Conservation (phyloP, 2,888 invertebrate species). For the Cheilosia scutellata region DNA sequence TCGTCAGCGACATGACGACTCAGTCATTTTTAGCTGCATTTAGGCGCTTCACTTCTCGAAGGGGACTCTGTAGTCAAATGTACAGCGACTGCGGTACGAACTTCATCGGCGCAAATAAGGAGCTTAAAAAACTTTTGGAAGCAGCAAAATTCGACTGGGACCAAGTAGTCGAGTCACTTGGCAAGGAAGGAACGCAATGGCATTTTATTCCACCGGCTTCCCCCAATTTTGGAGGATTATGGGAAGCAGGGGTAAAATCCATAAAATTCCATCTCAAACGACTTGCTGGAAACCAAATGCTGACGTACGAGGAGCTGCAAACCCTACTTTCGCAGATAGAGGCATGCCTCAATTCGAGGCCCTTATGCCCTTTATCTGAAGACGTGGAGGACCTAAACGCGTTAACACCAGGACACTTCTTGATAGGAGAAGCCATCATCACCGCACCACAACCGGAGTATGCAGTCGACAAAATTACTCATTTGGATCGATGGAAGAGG, state of each 20-base stretch:
- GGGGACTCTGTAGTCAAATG: slow-evolving; percentile 76
- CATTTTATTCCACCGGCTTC: slow-evolving; percentile 76
- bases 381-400: slow-evolving; percentile 1
- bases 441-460: slow-evolving; percentile 3
- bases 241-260: no score
- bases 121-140: slow-evolving; percentile 13
- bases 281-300: not conserved
- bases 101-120: slow-evolving; percentile 78
- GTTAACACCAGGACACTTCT: slow-evolving; percentile 13
- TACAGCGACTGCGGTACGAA: slow-evolving; percentile 79
- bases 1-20: no score
- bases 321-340: slow-evolving; percentile 10
- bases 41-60: slow-evolving; percentile 77
- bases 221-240: slow-evolving; percentile 42
- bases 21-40: slow-evolving; percentile 78
- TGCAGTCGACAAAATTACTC: not conserved
- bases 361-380: not conserved
- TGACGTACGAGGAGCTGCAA: slow-evolving; percentile 14
- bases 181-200: slow-evolving; percentile 76
- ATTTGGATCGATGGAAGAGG: slow-evolving; percentile 7
- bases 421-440: slow-evolving; percentile 11
- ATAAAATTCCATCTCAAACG: no score
- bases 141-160: slow-evolving; percentile 3
- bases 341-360: slow-evolving; percentile 8
- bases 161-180: not conserved